phyloP scores from a whole-genome alignment of 2,888 invertebrate genomes.

The Drosophila eohydei region DNA sequence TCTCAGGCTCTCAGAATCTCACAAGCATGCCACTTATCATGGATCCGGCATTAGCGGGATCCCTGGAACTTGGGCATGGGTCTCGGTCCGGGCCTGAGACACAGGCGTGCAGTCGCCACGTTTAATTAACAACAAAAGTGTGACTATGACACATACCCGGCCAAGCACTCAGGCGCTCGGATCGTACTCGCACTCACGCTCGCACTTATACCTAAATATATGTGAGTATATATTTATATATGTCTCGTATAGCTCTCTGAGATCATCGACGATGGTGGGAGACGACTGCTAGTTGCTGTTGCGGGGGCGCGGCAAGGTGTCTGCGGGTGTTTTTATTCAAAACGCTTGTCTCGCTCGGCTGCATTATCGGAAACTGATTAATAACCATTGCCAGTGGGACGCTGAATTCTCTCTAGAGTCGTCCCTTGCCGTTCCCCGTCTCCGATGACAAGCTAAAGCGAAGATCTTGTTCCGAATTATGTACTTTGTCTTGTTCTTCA shows the following conservation, averaged over 20 bases:
- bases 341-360: constrained; percentile 72
- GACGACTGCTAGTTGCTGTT: constrained; percentile 11
- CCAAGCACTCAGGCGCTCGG: constrained; percentile 7
- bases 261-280: constrained; percentile 47
- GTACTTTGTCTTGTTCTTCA: constrained; percentile 65
- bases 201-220: constrained; percentile 1
- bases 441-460: constrained; percentile 45
- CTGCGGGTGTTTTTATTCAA: constrained; percentile 57
- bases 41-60: constrained; percentile 65
- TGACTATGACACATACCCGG: constrained; percentile 71
- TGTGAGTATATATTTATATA: background rate
- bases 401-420: constrained; percentile 44
- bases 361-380: constrained; percentile 84
- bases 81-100: constrained; percentile 9
- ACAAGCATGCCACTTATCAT: constrained; percentile 65
- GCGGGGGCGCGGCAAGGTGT: constrained; percentile 47
- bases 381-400: constrained; percentile 80
- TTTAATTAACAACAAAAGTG: constrained; percentile 81
- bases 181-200: constrained; percentile 9
- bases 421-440: constrained; percentile 23
- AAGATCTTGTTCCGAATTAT: constrained; percentile 73
- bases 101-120: constrained; percentile 58
- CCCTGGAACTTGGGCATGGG: constrained; percentile 2
- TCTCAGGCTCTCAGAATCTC: constrained; percentile 1
- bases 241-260: constrained; percentile 33